Percentiles rank a stretch among this genome's conserved stretches.
Conservation (phyloP, 2,888 invertebrate species). For the Sepioteuthis lessoniana region DNA sequence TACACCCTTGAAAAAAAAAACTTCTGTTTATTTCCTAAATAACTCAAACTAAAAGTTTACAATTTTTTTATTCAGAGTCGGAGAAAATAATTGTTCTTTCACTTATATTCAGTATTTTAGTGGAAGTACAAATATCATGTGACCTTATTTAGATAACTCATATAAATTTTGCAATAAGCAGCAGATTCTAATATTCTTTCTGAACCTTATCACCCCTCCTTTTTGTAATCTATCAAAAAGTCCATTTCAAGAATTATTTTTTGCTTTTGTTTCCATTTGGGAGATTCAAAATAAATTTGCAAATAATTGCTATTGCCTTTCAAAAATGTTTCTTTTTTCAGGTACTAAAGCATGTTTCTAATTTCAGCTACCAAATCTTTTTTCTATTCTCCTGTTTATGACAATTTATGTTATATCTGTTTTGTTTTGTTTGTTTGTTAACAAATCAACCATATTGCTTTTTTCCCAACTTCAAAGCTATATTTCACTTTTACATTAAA, state of each 20-base stretch:
- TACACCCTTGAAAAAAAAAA: neutral
- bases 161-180: conserved; percentile 7
- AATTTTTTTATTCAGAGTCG: neutral
- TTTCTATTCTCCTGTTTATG: neutral
- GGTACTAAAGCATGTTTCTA: neutral
- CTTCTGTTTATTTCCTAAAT: neutral
- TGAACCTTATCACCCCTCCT: neutral
- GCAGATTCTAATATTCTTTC: neutral
- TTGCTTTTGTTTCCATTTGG: neutral
- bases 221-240: conserved; percentile 8
- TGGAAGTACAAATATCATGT: neutral
- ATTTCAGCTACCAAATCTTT: neutral
- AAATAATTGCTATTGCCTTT: conserved; percentile 33
- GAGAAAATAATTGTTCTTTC: neutral
- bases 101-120: neutral
- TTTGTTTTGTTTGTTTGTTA: neutral
- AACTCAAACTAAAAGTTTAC: neutral
- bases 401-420: neutral
- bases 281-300: conserved; percentile 33
- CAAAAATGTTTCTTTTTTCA: neutral
- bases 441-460: neutral
- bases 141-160: conserved; percentile 25
- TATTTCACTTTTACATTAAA: conserved; percentile 10
- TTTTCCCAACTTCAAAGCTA: neutral
- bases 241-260: neutral